phyloP scores from a whole-genome alignment of 2,797 vertebrate species.

The Paguma larvata region DNA sequence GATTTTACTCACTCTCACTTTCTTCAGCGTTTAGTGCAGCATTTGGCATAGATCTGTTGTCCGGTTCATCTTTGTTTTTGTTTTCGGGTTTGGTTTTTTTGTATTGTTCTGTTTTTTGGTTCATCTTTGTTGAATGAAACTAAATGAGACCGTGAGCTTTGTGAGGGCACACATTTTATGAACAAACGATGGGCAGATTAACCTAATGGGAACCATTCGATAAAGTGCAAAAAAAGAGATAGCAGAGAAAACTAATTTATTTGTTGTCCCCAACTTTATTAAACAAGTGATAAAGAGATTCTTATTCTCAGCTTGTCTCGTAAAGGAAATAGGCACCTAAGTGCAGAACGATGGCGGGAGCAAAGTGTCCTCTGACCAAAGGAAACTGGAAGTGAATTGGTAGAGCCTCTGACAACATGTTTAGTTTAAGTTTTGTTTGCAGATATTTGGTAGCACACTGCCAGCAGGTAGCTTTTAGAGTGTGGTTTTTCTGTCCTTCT shows the following conservation, averaged over 20 bases:
- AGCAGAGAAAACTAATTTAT: not conserved
- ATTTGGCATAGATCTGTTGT: not conserved
- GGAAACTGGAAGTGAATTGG: not conserved
- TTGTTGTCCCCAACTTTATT: conserved; percentile 4
- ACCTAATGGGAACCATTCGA: not conserved
- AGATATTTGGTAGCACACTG: not conserved
- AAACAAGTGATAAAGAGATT: conserved; percentile 32
- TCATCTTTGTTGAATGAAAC: not conserved
- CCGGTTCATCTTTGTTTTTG: not conserved
- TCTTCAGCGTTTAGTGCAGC: not conserved
- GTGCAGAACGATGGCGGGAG: not conserved
- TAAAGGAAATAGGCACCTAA: not conserved
- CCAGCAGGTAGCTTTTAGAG: not conserved
- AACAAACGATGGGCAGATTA: not conserved
- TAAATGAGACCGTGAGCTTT: not conserved
- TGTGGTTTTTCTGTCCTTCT: not conserved
- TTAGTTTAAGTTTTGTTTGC: conserved; percentile 45
- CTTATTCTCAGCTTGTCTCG: not conserved
- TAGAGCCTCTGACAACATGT: not conserved
- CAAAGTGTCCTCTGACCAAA: not conserved
- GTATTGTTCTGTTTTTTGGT: not conserved
- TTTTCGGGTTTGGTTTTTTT: too few relatives aligned
- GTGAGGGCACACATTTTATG: not conserved
- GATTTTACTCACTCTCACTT: not conserved
- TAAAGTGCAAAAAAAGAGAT: not conserved